phyloP scores from a whole-genome alignment of 2,888 invertebrate species.

The Mythimna albipuncta region DNA sequence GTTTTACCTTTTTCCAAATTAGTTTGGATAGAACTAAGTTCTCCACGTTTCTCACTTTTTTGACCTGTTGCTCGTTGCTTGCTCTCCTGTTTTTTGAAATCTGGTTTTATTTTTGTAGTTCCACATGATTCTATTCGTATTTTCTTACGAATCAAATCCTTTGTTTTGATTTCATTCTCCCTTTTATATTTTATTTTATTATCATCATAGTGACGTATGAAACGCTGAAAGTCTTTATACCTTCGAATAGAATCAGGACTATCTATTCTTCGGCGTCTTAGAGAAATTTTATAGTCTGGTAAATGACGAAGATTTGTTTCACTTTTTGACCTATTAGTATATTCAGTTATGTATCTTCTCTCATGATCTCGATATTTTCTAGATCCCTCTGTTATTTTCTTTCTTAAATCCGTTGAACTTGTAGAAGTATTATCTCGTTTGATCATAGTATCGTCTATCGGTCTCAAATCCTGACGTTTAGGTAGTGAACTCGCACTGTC shows the following conservation, averaged over 20 bases:
- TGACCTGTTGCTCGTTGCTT: neutral
- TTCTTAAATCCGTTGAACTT: conserved; percentile 3
- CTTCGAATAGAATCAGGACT: conserved; percentile 15
- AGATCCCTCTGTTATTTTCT: neutral
- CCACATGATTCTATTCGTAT: neutral
- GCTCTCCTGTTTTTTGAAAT: conserved; percentile 8
- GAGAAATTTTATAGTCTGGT: neutral
- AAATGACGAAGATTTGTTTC: neutral
- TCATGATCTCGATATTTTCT: conserved; percentile 12
- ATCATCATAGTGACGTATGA: neutral
- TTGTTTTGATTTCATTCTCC: conserved; percentile 10
- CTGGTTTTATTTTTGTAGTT: neutral
- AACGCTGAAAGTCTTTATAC: conserved; percentile 20
- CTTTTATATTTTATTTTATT: conserved; percentile 2
- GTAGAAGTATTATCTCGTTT: neutral
- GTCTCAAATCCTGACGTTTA: conserved; percentile 8
- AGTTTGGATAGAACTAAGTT: neutral
- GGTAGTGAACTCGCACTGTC: neutral
- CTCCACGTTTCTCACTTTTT: conserved; percentile 5
- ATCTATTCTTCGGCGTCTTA: neutral
- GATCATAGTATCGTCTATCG: neutral
- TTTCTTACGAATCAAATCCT: conserved; percentile 1
- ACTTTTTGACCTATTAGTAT: conserved; percentile 15
- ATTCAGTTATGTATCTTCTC: neutral
- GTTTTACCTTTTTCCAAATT: conserved; percentile 9